Base-by-base conservation (phyloP, 1,140 invertebrate genomes). In the Drosophila micromelanica region DNA sequence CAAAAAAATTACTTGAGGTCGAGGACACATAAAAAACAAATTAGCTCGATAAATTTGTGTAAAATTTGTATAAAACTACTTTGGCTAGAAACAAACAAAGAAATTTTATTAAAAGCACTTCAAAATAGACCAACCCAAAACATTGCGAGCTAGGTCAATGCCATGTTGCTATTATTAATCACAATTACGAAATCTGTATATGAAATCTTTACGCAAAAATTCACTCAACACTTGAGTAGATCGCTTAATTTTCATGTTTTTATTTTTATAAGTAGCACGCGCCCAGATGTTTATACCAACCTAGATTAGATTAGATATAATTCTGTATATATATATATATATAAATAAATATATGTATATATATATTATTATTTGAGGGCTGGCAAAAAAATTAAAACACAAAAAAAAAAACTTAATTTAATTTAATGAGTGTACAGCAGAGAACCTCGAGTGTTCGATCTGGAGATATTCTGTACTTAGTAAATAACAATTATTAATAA, bases 51-150 rank as follows among this genome's bases (percentile, higher is more conserved):
- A 20, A 45, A 35, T 38, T 15, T 42, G 37, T 27, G 38, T 43
- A 37, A 76, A 56, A 77, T 20, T 46, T 40, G 37, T 20, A 12
- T 59, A 54, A 46, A 15, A 12, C 15, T 15, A 37, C 43, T 11
- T 45, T 20, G 17, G 15, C 11, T 20, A 20, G 15, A 51, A 54
- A 45, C 23, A 35, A 12, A 15, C 46, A 42, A 17, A 15, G n/a
- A 23, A 35, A 65, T 42, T 37, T 8, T 35, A 9, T 64, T 49
- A 20, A 54, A 1, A 54, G 1, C 55, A 46, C 23, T 20, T n/a
- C 2, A 43, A 27, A 72, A 48, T 38, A 67, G 57, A 75, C 57
- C 71, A 67, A 73, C 72, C 56, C 80, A 48, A 75, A 78, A 43
- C 62, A 62, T 63, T 57, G 72, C 12, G 12, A 27, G 32, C 40